phyloP scores from a whole-genome alignment of 2,888 invertebrate genomes.

The Synergus umbraculus region DNA sequence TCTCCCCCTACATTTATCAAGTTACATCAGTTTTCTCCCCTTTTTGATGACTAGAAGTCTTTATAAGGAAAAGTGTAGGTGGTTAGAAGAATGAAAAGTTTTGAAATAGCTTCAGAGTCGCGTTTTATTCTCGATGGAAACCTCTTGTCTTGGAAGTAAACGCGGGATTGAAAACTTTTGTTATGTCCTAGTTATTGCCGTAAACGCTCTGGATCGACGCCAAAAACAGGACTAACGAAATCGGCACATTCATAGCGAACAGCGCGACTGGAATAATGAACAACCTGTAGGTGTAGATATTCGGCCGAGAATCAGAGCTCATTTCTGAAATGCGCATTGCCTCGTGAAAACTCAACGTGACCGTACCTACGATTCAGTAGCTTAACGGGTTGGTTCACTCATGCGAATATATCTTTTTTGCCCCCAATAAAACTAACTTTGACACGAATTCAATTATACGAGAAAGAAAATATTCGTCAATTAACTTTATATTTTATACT shows the following conservation, averaged over 20 bases:
- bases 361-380: conserved; percentile 40
- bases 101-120: conserved; percentile 37
- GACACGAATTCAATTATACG: conserved; percentile 25
- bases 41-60: conserved; percentile 28
- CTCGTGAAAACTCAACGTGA: conserved; percentile 40
- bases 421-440: conserved; percentile 24
- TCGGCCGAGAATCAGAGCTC: conserved; percentile 38
- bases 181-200: conserved; percentile 48
- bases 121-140: conserved; percentile 6
- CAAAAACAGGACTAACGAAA: conserved; percentile 68
- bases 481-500: not conserved
- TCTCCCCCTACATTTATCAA: not conserved
- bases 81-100: conserved; percentile 34
- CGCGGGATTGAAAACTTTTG: conserved; percentile 32
- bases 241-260: conserved; percentile 68
- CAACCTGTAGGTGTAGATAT: conserved; percentile 72
- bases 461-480: conserved; percentile 11
- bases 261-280: conserved; percentile 67
- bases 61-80: conserved; percentile 27
- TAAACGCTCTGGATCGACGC: conserved; percentile 68
- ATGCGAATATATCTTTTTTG: conserved; percentile 33
- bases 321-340: conserved; percentile 40
- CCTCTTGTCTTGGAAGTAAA: conserved; percentile 12
- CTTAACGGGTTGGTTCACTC: conserved; percentile 29
- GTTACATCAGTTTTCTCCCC: not conserved